Evolutionary conservation across 37 sponge, comb jelly and placozoan species (phyloP).

Genomic region (Agelas oroides): DNA sequence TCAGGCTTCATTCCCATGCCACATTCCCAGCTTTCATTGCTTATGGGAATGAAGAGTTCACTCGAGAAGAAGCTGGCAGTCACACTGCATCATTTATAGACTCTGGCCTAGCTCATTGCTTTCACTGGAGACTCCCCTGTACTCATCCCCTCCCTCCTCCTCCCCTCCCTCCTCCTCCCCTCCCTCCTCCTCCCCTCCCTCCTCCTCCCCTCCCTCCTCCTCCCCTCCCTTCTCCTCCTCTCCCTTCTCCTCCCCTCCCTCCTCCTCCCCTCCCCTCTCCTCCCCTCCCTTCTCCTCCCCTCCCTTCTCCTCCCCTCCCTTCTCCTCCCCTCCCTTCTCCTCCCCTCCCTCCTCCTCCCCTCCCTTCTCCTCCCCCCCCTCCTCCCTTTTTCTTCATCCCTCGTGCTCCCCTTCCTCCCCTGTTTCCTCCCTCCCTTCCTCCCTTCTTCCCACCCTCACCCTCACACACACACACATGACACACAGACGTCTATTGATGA

Average conservation of each 20-base stretch:
- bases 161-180: not conserved
- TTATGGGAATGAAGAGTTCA: too few species aligned
- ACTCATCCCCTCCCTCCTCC: not conserved
- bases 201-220: not conserved
- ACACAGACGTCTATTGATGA: not conserved
- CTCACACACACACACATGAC: not conserved
- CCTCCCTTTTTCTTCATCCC: too few species aligned
- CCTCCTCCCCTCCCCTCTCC: not conserved
- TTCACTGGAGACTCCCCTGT: not conserved
- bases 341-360: not conserved
- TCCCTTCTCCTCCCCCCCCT: not conserved
- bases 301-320: not conserved
- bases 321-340: not conserved
- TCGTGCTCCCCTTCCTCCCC: too few species aligned
- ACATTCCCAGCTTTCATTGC: too few species aligned
- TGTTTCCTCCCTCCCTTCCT: too few species aligned
- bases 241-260: constrained; percentile 16
- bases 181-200: not conserved
- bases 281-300: not conserved
- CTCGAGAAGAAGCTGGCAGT: too few species aligned
- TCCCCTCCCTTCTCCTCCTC: not conserved
- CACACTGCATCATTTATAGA: too few species aligned
- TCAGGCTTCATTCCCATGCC: too few species aligned
- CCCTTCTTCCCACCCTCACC: too few species aligned
- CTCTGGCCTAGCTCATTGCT: too few species aligned